These are phyloP conservation scores for Cyclopterus lumpus DNA, from an alignment of 2,797 vertebrate species.

Conservation along the genomic window DNA sequence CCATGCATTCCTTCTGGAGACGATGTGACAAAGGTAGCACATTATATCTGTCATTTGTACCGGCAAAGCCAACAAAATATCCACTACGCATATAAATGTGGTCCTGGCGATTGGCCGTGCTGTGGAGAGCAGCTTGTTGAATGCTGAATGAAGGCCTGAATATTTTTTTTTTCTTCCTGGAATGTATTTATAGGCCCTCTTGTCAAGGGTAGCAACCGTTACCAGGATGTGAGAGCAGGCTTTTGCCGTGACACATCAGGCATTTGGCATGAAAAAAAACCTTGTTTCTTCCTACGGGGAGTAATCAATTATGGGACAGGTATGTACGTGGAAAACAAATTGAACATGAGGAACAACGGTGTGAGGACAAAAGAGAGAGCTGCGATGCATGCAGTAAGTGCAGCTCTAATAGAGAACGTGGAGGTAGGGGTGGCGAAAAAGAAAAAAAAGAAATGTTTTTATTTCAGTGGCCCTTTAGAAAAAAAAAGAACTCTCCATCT, in stretches of 20 bases:
- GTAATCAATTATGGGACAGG: constrained; percentile 11
- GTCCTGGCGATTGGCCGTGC: constrained; percentile 17
- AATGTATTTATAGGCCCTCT: constrained; percentile 74
- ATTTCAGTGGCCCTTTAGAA: constrained; percentile 30
- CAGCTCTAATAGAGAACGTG: background rate
- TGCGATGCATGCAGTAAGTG: constrained; percentile 1
- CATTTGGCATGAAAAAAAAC: constrained; percentile 38
- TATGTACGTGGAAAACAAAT: background rate
- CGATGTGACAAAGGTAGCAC: constrained; percentile 5
- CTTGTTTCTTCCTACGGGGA: background rate
- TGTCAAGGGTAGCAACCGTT: constrained; percentile 77
- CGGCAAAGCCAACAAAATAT: constrained; percentile 31
- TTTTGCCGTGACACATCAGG: constrained; percentile 63
- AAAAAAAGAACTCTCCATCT: constrained; percentile 30
- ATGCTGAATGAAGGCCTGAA: constrained; percentile 54
- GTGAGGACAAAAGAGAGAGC: constrained; percentile 7
- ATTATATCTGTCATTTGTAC: constrained; percentile 16
- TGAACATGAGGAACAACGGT: background rate
- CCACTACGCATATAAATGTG: constrained; percentile 33
- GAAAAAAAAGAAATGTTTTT: constrained; percentile 23
- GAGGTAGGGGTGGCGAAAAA: background rate
- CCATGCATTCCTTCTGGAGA: background rate
- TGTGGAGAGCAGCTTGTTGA: constrained; percentile 55
- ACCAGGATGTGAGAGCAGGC: constrained; percentile 67
- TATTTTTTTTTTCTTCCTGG: constrained; percentile 30